Evolutionary conservation across 2,888 invertebrate genomes (phyloP).

Genomic region (Apodemia hepburni): DNA sequence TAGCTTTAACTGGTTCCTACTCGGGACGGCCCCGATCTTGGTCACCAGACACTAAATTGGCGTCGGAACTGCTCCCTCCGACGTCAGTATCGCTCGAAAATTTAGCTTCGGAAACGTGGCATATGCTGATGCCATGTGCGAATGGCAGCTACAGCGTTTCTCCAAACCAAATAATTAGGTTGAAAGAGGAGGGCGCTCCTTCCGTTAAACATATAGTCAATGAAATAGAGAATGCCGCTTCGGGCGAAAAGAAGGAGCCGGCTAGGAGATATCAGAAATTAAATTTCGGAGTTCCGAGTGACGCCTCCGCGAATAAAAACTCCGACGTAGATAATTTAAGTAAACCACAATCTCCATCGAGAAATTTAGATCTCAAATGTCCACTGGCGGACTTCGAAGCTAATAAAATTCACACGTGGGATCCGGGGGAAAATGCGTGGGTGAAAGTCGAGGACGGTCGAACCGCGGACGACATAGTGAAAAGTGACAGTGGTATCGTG

Average conservation of each 20-base stretch:
- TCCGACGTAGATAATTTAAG: conserved; percentile 34
- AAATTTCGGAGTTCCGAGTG: conserved; percentile 44
- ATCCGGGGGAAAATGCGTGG: conserved; percentile 79
- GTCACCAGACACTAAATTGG: conserved; percentile 85
- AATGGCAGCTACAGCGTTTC: conserved; percentile 95
- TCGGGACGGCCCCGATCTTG: conserved; percentile 84
- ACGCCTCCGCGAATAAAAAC: conserved; percentile 35
- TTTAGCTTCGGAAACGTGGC: conserved; percentile 83
- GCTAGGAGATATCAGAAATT: conserved; percentile 48
- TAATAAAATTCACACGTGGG: conserved; percentile 83
- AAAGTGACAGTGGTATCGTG: conserved; percentile 74
- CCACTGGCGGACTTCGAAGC: conserved; percentile 48
- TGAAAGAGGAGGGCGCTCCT: conserved; percentile 81
- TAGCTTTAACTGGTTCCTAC: conserved; percentile 72
- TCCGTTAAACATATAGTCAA: conserved; percentile 86
- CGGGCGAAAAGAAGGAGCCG: conserved; percentile 52
- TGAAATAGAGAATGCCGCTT: conserved; percentile 82
- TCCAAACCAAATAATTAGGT: conserved; percentile 92
- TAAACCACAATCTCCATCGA: conserved; percentile 47
- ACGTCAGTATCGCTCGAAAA: conserved; percentile 86
- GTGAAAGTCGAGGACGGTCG: conserved; percentile 41
- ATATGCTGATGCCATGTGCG: conserved; percentile 91
- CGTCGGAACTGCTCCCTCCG: conserved; percentile 80
- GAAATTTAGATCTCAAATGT: conserved; percentile 49
- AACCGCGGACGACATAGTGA: conserved; percentile 65